These are phyloP conservation scores for Altica lythri DNA, from an alignment of 2,888 invertebrate genomes.

Conservation along the genomic window DNA sequence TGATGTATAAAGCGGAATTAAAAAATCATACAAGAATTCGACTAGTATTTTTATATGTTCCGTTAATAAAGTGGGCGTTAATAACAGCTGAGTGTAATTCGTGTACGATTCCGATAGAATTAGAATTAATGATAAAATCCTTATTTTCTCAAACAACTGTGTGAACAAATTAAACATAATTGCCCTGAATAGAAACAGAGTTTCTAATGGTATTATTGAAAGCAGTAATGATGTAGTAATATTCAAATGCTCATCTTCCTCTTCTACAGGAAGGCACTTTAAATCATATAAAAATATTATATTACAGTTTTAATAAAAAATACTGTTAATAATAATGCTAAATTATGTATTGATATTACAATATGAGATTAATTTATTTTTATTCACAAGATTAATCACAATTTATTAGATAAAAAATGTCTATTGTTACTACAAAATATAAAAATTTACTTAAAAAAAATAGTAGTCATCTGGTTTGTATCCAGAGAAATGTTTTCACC, in stretches of 20 bases:
- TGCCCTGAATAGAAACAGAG: slow-evolving; percentile 13
- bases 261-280: slow-evolving; percentile 8
- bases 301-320: neutral
- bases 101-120: slow-evolving; percentile 18
- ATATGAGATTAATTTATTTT: no score
- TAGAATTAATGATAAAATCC: slow-evolving; percentile 20
- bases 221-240: slow-evolving; percentile 17
- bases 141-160: slow-evolving; percentile 23
- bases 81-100: slow-evolving; percentile 19
- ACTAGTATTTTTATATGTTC: slow-evolving; percentile 12
- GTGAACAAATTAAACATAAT: slow-evolving; percentile 24
- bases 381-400: no score
- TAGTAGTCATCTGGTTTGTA: no score
- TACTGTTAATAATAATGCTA: neutral
- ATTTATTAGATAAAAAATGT: no score
- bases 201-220: slow-evolving; percentile 18
- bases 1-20: slow-evolving; percentile 8
- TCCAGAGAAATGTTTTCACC: no score
- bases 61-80: slow-evolving; percentile 22
- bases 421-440: no score
- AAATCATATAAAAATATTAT: neutral
- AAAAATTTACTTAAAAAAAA: no score
- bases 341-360: no score
- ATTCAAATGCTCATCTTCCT: slow-evolving; percentile 19
- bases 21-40: slow-evolving; percentile 8